phyloP scores from a whole-genome alignment of 2,888 invertebrate genomes.

The Nineta flava region DNA sequence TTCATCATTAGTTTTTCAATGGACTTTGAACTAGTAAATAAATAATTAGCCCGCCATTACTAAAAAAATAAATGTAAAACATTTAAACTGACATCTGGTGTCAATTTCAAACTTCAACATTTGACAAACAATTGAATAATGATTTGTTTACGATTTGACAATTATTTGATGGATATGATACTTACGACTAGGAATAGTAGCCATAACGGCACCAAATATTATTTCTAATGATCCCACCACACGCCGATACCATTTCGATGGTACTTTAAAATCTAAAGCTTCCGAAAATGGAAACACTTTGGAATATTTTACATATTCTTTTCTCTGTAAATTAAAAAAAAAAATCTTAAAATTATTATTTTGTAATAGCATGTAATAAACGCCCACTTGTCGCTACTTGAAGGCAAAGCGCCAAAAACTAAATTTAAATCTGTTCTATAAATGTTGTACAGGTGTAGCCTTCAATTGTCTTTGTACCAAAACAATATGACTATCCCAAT shows the following conservation, averaged over 20 bases:
- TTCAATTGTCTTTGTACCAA: slow-evolving; percentile 1
- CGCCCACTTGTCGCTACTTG: background rate
- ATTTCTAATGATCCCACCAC: slow-evolving; percentile 73
- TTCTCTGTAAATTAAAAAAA: slow-evolving; percentile 49
- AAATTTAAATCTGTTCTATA: slow-evolving; percentile 15
- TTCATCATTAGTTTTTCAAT: too few species aligned
- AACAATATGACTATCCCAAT: background rate
- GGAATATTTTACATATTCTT: slow-evolving; percentile 91
- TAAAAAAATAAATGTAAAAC: too few species aligned
- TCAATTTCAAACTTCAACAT: too few species aligned
- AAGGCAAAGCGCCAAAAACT: slow-evolving; percentile 13
- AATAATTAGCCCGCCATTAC: too few species aligned
- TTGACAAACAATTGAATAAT: too few species aligned
- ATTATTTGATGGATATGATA: background rate
- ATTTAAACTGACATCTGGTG: too few species aligned
- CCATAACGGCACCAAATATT: slow-evolving; percentile 67
- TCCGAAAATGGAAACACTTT: slow-evolving; percentile 80
- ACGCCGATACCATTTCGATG: slow-evolving; percentile 83
- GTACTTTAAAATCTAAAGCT: slow-evolving; percentile 68
- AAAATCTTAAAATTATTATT: background rate
- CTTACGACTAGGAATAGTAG: slow-evolving; percentile 71
- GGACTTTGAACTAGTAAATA: too few species aligned
- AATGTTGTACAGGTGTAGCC: slow-evolving; percentile 7
- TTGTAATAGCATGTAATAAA: slow-evolving; percentile 2
- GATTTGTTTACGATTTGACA: too few species aligned